phyloP scores from a whole-genome alignment of 2,888 invertebrate genomes.

The Oscheius onirici region DNA sequence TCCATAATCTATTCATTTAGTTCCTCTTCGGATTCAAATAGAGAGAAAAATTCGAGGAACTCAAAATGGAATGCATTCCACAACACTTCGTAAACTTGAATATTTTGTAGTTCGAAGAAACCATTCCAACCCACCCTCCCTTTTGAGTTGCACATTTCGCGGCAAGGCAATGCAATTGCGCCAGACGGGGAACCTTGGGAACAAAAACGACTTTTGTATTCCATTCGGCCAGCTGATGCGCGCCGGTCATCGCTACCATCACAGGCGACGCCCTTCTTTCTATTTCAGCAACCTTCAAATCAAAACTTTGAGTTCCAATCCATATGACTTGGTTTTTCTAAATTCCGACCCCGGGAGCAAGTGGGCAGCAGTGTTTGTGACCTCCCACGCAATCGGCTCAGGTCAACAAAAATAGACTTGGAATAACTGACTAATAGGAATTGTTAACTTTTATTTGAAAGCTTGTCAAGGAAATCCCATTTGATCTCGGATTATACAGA shows the following conservation, averaged over 20 bases:
- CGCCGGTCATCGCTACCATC: conserved; percentile 20
- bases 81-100: no score
- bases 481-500: no score
- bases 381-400: conserved; percentile 19
- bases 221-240: conserved; percentile 27
- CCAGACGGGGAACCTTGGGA: conserved; percentile 22
- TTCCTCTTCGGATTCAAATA: no score
- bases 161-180: conserved; percentile 11
- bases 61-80: no score
- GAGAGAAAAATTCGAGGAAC: no score
- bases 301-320: not conserved
- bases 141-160: conserved; percentile 4
- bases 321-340: not conserved
- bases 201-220: conserved; percentile 32
- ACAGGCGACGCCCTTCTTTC: conserved; percentile 13
- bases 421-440: not conserved
- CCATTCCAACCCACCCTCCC: not conserved
- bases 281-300: not conserved
- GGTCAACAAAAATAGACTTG: conserved; percentile 7
- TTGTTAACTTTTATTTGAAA: no score
- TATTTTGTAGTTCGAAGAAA: no score
- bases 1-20: no score
- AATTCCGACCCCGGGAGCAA: conserved; percentile 3
- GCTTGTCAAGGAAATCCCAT: no score
- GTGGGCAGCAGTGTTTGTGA: conserved; percentile 18